phyloP scores from a whole-genome alignment of 2,888 invertebrate genomes.

The Yponomeuta sedellus region DNA sequence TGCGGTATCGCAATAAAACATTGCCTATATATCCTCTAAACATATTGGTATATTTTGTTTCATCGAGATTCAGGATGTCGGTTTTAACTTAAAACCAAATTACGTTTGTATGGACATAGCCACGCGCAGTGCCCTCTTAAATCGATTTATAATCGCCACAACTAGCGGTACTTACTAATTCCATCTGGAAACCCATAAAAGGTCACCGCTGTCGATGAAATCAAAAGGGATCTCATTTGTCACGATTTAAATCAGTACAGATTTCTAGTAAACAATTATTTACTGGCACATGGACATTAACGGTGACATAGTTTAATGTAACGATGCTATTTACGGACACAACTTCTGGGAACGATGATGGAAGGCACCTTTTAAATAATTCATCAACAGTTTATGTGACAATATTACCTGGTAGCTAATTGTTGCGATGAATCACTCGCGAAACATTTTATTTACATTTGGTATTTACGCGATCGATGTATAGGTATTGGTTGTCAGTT shows the following conservation, averaged over 20 bases:
- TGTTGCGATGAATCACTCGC: background rate
- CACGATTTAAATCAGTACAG: background rate
- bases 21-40: no score
- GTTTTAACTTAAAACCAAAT: no score
- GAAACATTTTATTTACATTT: background rate
- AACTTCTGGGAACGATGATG: background rate
- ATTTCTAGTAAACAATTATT: background rate
- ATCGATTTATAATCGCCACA: background rate
- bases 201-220: background rate
- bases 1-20: no score
- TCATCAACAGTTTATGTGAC: background rate
- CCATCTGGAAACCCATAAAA: background rate
- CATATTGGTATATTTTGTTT: no score
- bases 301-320: background rate
- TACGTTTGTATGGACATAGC: no score
- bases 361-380: background rate
- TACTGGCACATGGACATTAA: background rate
- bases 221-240: background rate
- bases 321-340: background rate
- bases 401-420: background rate
- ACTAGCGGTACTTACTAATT: background rate
- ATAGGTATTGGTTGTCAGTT: background rate
- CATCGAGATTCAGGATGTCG: no score
- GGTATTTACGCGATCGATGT: background rate
- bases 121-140: background rate